Evolutionary conservation across 1,140 invertebrate genomes (phyloP).

Genomic region (Tetramorium simillimum): DNA sequence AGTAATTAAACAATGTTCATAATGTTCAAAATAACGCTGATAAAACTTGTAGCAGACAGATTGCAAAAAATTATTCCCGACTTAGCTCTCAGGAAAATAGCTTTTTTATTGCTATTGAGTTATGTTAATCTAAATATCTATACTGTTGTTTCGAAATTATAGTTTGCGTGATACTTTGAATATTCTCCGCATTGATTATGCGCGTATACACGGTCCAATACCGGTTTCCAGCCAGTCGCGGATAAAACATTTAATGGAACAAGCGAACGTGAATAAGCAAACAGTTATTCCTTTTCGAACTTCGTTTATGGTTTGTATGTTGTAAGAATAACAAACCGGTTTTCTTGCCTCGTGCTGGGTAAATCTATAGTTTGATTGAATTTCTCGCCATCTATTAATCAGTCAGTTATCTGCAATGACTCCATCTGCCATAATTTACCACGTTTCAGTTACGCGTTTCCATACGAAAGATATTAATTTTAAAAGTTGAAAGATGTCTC

Average conservation of each 20-base stretch:
- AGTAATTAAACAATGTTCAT: not conserved
- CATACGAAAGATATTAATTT: not conserved
- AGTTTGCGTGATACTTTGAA: slow-evolving; percentile 30
- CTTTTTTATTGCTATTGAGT: not conserved
- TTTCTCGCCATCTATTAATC: slow-evolving; percentile 46
- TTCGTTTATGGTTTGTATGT: slow-evolving; percentile 31
- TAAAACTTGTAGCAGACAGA: not conserved
- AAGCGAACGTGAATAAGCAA: slow-evolving; percentile 55
- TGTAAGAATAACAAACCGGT: slow-evolving; percentile 49
- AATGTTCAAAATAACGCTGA: not conserved
- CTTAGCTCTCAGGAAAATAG: not conserved
- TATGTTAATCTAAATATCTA: slow-evolving; percentile 20
- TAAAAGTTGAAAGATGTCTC: not conserved
- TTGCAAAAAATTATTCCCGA: not conserved
- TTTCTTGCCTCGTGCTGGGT: not conserved
- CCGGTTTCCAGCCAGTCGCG: slow-evolving; percentile 31
- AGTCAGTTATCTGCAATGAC: slow-evolving; percentile 10
- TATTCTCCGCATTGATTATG: slow-evolving; percentile 35
- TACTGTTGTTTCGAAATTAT: slow-evolving; percentile 33
- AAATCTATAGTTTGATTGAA: slow-evolving; percentile 27
- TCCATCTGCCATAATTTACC: not conserved
- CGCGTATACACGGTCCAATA: not conserved
- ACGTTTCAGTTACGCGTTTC: not conserved
- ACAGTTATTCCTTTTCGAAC: slow-evolving; percentile 48
- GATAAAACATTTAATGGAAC: slow-evolving; percentile 54